These are phyloP conservation scores for Leucopsar rothschildi DNA, from an alignment of 2,113 vertebrate genomes.

Conservation along the genomic window DNA sequence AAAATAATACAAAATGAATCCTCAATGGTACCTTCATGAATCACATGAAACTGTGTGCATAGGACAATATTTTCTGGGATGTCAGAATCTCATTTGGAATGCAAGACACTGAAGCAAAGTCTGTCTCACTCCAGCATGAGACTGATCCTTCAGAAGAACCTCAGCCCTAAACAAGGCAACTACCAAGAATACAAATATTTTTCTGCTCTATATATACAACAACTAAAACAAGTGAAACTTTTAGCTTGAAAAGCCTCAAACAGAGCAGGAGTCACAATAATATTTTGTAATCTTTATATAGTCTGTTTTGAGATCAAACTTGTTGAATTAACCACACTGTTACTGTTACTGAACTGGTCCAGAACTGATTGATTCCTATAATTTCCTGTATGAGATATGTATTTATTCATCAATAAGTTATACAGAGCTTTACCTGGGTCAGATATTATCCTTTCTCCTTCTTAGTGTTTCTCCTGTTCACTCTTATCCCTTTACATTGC, in stretches of 20 bases:
- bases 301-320: not conserved
- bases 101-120: not conserved
- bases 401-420: not conserved
- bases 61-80: not conserved
- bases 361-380: not conserved
- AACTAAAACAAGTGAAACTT: not conserved
- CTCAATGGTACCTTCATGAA: not conserved
- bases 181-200: not conserved
- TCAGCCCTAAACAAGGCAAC: not conserved
- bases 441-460: not conserved
- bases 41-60: not conserved
- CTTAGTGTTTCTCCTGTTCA: not conserved
- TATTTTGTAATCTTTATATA: not conserved
- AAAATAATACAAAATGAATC: constrained; percentile 42
- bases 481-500: not conserved
- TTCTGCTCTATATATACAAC: not conserved
- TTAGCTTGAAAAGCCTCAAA: not conserved
- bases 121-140: not conserved
- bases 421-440: not conserved
- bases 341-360: not conserved
- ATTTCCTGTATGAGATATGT: not conserved
- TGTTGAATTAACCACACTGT: not conserved
- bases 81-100: constrained; percentile 1
- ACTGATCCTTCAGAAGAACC: not conserved
- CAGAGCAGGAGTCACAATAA: not conserved